Evolutionary conservation across 2,888 invertebrate species (phyloP).

Genomic region (Protophormia terraenovae): DNA sequence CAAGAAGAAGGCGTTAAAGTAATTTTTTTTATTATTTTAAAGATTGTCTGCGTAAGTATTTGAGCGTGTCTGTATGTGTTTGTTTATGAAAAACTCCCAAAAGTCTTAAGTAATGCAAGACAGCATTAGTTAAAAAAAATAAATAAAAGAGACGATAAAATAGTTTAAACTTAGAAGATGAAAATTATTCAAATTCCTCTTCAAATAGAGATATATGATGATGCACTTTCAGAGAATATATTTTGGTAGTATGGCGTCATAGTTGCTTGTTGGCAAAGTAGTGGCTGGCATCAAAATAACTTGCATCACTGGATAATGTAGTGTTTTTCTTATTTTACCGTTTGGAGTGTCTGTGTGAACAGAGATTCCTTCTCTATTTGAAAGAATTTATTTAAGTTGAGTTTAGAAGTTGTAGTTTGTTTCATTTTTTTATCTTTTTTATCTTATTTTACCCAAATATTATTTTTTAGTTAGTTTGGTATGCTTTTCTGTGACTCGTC

Average conservation of each 20-base stretch:
- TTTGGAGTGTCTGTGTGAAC: slow-evolving; percentile 1
- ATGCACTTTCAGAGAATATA: slow-evolving; percentile 9
- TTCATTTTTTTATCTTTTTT: background rate
- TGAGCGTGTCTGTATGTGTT: background rate
- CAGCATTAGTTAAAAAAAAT: slow-evolving; percentile 39
- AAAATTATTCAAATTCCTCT: slow-evolving; percentile 62
- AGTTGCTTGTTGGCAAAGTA: slow-evolving; percentile 11
- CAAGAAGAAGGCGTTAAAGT: slow-evolving; percentile 49
- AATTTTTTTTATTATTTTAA: slow-evolving; percentile 9
- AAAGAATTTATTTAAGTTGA: slow-evolving; percentile 58
- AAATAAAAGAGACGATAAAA: slow-evolving; percentile 32
- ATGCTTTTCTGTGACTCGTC: slow-evolving; percentile 2
- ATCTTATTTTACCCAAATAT: slow-evolving; percentile 32
- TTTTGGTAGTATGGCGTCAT: background rate
- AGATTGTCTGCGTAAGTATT: background rate
- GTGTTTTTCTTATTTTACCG: background rate
- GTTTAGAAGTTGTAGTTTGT: slow-evolving; percentile 29
- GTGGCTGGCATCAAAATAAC: slow-evolving; percentile 41
- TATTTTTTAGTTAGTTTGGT: slow-evolving; percentile 17
- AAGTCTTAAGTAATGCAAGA: slow-evolving; percentile 40
- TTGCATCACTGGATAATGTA: slow-evolving; percentile 26
- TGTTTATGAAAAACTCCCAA: slow-evolving; percentile 27
- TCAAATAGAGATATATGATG: slow-evolving; percentile 22
- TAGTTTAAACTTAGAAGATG: slow-evolving; percentile 17
- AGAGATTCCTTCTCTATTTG: slow-evolving; percentile 14